Percentiles rank a stretch among this genome's conserved stretches.
Evolutionary conservation across 1,140 invertebrate genomes (phyloP).

Genomic region (Drusus annulatus): DNA sequence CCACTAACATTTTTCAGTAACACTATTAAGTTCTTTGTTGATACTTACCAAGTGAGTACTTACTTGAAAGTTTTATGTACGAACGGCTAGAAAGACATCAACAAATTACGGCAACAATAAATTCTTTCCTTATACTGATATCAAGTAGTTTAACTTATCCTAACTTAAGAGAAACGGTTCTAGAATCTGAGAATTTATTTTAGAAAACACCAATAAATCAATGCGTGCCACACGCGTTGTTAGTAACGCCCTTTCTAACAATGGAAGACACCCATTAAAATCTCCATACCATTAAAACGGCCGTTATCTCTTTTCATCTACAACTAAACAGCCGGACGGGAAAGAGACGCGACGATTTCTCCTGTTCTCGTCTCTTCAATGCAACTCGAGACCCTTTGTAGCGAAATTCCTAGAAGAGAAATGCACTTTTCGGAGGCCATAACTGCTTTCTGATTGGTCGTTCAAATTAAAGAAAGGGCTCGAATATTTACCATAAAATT

Average conservation of each 20-base stretch:
- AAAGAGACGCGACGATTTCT: background rate
- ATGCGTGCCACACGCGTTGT: background rate
- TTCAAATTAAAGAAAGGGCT: slow-evolving; percentile 44
- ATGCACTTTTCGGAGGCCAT: slow-evolving; percentile 49
- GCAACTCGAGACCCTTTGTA: slow-evolving; percentile 10
- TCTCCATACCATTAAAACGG: background rate
- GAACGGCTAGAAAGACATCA: too few relatives aligned
- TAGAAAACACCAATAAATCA: slow-evolving; percentile 6
- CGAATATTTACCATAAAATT: background rate
- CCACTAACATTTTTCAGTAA: too few relatives aligned
- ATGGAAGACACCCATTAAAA: slow-evolving; percentile 25
- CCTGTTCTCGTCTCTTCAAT: background rate
- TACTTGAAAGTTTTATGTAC: too few relatives aligned
- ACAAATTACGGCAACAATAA: too few relatives aligned
- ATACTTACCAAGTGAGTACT: too few relatives aligned
- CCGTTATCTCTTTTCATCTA: slow-evolving; percentile 1
- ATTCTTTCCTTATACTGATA: too few relatives aligned
- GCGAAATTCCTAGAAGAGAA: slow-evolving; percentile 34
- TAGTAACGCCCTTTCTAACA: slow-evolving; percentile 32
- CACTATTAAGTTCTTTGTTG: too few relatives aligned
- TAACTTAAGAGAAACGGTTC: too few relatives aligned
- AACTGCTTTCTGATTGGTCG: slow-evolving; percentile 46
- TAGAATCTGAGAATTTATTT: too few relatives aligned
- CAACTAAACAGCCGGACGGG: background rate
- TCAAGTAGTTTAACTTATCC: too few relatives aligned